Evolutionary conservation across 2,113 vertebrate genomes (phyloP).

Genomic region (Albula goreensis): DNA sequence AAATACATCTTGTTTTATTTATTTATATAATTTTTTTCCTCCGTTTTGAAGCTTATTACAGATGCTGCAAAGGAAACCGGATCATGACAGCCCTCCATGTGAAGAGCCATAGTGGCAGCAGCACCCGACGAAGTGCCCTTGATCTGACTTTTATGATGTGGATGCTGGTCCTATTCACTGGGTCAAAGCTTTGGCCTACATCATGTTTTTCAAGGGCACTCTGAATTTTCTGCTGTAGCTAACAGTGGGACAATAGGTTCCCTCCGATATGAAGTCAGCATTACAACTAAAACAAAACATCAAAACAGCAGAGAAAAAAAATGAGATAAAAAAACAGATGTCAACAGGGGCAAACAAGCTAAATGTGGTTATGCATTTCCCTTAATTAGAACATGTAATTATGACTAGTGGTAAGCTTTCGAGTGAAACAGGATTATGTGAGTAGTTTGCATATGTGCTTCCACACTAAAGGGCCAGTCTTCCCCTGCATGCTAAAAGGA

Average conservation of each 20-base stretch:
- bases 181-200: background rate
- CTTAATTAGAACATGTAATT: background rate
- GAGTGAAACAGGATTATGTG: background rate
- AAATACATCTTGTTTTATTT: slow-evolving; percentile 1
- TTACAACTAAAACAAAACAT: background rate
- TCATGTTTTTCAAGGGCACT: background rate
- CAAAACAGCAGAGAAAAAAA: background rate
- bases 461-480: background rate
- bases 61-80: background rate
- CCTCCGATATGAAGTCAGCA: background rate
- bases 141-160: background rate
- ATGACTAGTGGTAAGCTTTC: background rate
- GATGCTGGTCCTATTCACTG: background rate
- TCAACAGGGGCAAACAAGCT: background rate
- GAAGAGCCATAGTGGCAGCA: background rate
- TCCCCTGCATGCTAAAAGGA: background rate
- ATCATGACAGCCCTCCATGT: background rate
- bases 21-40: background rate
- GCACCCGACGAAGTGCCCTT: background rate
- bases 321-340: background rate
- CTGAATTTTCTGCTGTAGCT: background rate
- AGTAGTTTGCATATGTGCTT: background rate
- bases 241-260: background rate
- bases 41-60: background rate
- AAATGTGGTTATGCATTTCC: background rate